Evolutionary conservation across 92 coral and sea anemone species (phyloP), one percentile per base, ranked within the genome.

Genomic region (Porites evermanni): DNA sequence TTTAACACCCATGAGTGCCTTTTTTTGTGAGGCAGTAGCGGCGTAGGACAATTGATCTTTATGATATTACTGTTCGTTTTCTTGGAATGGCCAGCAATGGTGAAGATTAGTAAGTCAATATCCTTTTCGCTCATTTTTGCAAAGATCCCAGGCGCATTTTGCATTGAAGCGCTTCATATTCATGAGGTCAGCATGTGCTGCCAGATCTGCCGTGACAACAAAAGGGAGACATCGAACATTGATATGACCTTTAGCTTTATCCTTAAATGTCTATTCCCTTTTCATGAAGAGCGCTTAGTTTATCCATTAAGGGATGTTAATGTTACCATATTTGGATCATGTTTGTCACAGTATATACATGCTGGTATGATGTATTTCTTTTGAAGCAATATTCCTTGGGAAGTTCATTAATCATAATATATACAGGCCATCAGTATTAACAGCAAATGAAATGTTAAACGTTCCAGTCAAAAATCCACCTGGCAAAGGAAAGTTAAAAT

Each of bases 151-250:
- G 0, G 75, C 92, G 53, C 80, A 89, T 71, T 79, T 89, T 2
- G 86, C 93, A 58, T 89, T 89, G 66, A 23, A 89, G n/a, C 44
- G 69, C 74, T 89, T 89, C 93, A 89, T 84, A 61, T 89, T 89
- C 87, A 89, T 79, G 11, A 84, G 64, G 4, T 63, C 87, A 9
- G 93, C 89, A 7, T 83, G 69, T 4, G 93, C 89, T 19, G 87
- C 89, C 70, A 91, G 68, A 75, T 88, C 87, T 13, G 91, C 86
- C 9, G 86, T 59, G 7, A 77, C 86, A 18, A 87, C 91, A 66
- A 91, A 91, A 11, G 87, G 67, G 88, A 91, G 51, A 59, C 91
- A 81, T 63, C 76, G 58, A 10, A 91, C 91, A 13, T 47, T 67
- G n/a, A 87, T 82, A 29, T 91, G 23, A 9, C 88, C 88, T 11